Evolutionary conservation across 64 coral and sea anemone species (phyloP).

Genomic region (Acropora yongei): DNA sequence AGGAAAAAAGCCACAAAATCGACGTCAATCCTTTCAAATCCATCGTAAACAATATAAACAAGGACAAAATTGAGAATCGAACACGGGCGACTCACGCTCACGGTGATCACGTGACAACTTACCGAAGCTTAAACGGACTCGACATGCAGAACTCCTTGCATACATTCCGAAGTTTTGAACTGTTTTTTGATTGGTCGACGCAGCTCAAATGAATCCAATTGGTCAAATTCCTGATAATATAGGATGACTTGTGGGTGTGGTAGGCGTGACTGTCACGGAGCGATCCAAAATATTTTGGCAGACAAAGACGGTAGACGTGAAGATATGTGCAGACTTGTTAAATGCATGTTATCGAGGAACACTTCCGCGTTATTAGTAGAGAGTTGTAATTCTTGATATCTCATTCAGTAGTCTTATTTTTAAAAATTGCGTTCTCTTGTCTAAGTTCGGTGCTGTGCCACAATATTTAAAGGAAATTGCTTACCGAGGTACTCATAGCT

Average conservation of each 20-base stretch:
- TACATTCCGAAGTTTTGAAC: background rate
- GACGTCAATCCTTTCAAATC: background rate
- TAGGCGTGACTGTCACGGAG: background rate
- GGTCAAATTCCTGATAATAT: background rate
- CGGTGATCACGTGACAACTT: background rate
- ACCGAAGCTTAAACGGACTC: background rate
- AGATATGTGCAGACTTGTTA: no score
- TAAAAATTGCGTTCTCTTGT: no score
- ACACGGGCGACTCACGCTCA: background rate
- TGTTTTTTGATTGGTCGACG: background rate
- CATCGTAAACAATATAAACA: background rate
- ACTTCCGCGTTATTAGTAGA: no score
- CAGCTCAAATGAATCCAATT: background rate
- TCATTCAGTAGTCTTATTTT: no score
- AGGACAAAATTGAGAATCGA: background rate
- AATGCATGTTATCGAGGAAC: no score
- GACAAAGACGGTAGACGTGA: background rate
- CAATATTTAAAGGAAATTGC: no score
- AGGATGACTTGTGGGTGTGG: conserved; percentile 5
- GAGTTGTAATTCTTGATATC: no score
- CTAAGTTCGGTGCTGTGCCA: no score
- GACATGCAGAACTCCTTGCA: background rate
- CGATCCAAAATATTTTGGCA: background rate
- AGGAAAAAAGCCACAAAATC: conserved; percentile 13
- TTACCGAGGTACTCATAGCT: no score